A percentile compares a stretch with the other conserved stretches of the same genome.
phyloP scores from a whole-genome alignment of 2,797 vertebrate genomes.

The Sebastes steindachneri region DNA sequence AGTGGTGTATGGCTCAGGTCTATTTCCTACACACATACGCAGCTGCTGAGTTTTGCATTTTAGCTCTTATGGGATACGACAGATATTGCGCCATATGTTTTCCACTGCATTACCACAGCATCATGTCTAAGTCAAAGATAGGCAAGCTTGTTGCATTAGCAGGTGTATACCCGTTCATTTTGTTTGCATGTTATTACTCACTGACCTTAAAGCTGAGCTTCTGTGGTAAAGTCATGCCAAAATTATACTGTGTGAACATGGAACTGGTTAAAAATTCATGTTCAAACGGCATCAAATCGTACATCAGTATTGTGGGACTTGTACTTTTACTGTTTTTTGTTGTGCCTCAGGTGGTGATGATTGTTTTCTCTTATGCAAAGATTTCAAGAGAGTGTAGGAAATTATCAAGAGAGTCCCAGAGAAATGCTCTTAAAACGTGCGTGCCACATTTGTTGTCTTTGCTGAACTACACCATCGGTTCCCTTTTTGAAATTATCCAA shows the following conservation, averaged over 20 bases:
- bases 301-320: constrained; percentile 60
- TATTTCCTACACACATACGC: constrained; percentile 70
- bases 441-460: constrained; percentile 69
- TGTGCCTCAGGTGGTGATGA: constrained; percentile 44
- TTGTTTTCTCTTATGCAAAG: constrained; percentile 63
- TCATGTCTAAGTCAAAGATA: constrained; percentile 53
- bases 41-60: constrained; percentile 59
- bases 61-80: constrained; percentile 79
- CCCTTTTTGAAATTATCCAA: constrained; percentile 62
- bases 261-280: constrained; percentile 72
- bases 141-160: constrained; percentile 34
- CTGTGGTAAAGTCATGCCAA: constrained; percentile 57
- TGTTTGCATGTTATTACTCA: constrained; percentile 42
- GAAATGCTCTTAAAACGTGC: constrained; percentile 64
- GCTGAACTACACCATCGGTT: constrained; percentile 52
- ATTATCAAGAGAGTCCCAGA: constrained; percentile 37
- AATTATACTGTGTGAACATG: constrained; percentile 76
- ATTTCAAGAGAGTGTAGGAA: constrained; percentile 62
- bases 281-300: neutral
- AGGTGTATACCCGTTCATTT: constrained; percentile 15
- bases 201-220: constrained; percentile 55
- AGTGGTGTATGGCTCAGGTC: constrained; percentile 63
- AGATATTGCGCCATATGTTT: constrained; percentile 75
- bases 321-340: neutral
- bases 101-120: constrained; percentile 73